Conservation (phyloP, 2,113 vertebrate genomes). For the Cromileptes altivelis region DNA sequence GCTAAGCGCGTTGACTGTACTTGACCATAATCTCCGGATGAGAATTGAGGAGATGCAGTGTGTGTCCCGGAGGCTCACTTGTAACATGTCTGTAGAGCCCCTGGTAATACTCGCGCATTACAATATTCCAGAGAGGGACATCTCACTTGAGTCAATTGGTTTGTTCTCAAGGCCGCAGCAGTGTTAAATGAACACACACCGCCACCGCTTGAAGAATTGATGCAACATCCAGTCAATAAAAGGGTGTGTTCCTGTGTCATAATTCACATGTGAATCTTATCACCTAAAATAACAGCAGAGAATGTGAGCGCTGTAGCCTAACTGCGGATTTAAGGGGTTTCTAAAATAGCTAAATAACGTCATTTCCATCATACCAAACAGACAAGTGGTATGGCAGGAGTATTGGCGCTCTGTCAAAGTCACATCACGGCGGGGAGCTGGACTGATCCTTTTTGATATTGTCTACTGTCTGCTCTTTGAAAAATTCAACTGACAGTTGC, state of each 20-base stretch:
- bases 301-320: conserved; percentile 15
- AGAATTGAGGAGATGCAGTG: conserved; percentile 57
- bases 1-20: conserved; percentile 61
- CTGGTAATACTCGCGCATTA: conserved; percentile 64
- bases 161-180: conserved; percentile 51
- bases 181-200: conserved; percentile 40
- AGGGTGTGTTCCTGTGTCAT: conserved; percentile 8
- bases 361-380: conserved; percentile 59
- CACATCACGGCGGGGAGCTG: conserved; percentile 37
- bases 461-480: conserved; percentile 55
- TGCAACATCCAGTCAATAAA: conserved; percentile 47
- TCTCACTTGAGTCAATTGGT: conserved; percentile 48
- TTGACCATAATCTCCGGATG: conserved; percentile 71
- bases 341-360: conserved; percentile 49
- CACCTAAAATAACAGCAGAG: conserved; percentile 7
- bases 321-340: conserved; percentile 53
- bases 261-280: conserved; percentile 33
- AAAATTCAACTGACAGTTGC: conserved; percentile 73
- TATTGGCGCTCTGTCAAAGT: conserved; percentile 60
- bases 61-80: conserved; percentile 58
- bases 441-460: conserved; percentile 65
- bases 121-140: conserved; percentile 54
- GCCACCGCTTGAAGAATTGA: conserved; percentile 23
- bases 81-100: conserved; percentile 47
- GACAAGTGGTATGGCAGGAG: conserved; percentile 35